Evolutionary conservation across 2,797 vertebrate genomes (phyloP), one percentile per base, ranked within the genome.

Genomic region (Poeciliopsis presidionis): DNA sequence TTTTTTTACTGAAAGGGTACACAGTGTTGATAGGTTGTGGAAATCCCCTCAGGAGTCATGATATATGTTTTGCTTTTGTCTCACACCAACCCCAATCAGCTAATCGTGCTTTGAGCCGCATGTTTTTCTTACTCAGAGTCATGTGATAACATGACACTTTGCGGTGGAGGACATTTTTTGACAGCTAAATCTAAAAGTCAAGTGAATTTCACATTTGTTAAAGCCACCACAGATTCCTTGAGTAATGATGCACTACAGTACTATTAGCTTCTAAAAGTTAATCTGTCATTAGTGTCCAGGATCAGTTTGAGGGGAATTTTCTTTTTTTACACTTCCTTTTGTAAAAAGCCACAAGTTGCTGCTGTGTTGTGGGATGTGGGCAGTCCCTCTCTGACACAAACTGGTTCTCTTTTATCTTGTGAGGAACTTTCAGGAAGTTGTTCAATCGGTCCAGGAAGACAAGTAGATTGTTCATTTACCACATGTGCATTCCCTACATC

Each of bases 291-390:
- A 22, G 65, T 36, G 1, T 49, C n/a, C 78, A 51, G n/a, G 53
- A 86, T 45, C 84, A 89, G 90, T 39, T 22, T 41, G 36, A 63
- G 33, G 95, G 90, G 93, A 93, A 92, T 86, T 90, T 88, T 88
- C 86, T 90, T 73, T 47, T 47, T 18, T 86, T 76, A 78, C 73
- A 84, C 83, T 95, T 95, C 92, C 93, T 90, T 93, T 80, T 92
- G 87, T 83, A 86, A 74, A 92, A 91, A 81, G 76, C 45, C 47
- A 67, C 63, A 41, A 6, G 12, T 33, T 46, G 75, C 86, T 77
- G 76, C 76, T 90, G 79, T 82, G 76, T 63, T 59, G 78, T 81
- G 77, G 73, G 74, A 87, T 82, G 63, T 70, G 90, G 93, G 88
- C 94, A 94, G 85, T 92, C 93, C 94, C 88, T 93, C 90, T 86